Evolutionary conservation across 2,797 vertebrate genomes (phyloP).

Genomic region (Kryptopterus vitreolus): DNA sequence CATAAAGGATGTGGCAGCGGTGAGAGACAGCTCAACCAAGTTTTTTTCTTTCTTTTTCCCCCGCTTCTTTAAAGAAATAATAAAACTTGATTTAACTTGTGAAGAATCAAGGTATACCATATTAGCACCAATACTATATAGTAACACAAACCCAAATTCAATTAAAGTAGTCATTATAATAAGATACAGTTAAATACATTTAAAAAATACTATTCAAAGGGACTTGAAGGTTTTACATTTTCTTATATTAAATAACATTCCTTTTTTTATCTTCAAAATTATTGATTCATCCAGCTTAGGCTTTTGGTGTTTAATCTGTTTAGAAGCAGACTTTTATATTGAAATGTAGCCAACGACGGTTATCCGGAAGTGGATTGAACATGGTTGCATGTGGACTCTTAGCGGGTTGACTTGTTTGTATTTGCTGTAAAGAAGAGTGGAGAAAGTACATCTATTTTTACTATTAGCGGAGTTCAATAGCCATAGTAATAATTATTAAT

Average conservation of each 20-base stretch:
- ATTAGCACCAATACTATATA: neutral
- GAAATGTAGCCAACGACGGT: neutral
- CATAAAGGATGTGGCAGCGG: too few relatives aligned
- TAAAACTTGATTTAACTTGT: too few relatives aligned
- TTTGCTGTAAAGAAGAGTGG: neutral
- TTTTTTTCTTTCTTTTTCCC: neutral
- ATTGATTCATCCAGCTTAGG: neutral
- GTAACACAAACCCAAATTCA: neutral
- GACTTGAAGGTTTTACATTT: neutral
- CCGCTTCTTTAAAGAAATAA: neutral
- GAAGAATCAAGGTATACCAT: neutral
- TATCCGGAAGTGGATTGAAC: conserved; percentile 24
- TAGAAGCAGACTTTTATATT: conserved; percentile 38
- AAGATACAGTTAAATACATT: too few relatives aligned
- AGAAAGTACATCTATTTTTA: neutral
- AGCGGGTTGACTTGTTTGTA: conserved; percentile 3
- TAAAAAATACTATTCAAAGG: neutral
- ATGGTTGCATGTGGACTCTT: conserved; percentile 30
- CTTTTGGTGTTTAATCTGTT: neutral
- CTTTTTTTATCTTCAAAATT: too few relatives aligned
- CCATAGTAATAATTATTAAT: neutral
- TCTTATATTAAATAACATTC: too few relatives aligned
- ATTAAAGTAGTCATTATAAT: neutral
- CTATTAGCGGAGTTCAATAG: neutral
- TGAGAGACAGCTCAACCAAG: too few relatives aligned